A percentile compares a stretch with the other conserved stretches of the same genome.
These are phyloP conservation scores for Apus apus DNA, from an alignment of 2,113 vertebrate species.

Conservation along the genomic window DNA sequence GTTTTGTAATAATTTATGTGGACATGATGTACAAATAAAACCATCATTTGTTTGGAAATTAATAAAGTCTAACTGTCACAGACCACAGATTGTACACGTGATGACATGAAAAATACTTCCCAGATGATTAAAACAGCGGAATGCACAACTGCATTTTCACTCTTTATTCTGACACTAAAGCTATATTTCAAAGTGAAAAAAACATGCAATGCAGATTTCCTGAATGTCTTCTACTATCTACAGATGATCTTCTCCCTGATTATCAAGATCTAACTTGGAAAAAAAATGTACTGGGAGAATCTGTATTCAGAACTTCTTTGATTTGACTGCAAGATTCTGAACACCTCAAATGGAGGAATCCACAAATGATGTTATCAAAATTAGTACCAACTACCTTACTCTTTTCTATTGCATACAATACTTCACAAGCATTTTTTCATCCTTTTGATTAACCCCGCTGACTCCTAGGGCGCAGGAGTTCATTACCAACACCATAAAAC, in stretches of 20 bases:
- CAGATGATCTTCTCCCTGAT: neutral
- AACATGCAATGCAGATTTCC: neutral
- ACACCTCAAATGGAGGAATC: neutral
- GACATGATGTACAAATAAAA: slow-evolving; percentile 23
- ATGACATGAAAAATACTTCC: neutral
- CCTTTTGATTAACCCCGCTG: neutral
- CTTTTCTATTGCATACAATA: neutral
- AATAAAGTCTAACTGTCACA: neutral
- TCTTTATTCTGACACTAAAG: neutral
- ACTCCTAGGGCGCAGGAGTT: neutral
- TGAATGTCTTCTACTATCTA: neutral
- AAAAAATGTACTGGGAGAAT: neutral
- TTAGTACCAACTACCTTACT: neutral
- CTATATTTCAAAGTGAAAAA: neutral
- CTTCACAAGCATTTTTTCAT: neutral
- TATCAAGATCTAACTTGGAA: neutral
- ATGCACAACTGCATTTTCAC: neutral
- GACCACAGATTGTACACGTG: neutral
- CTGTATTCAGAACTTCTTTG: neutral
- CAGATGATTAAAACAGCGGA: neutral
- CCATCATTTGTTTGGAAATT: neutral
- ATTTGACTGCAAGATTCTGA: neutral
- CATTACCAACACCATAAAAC: neutral
- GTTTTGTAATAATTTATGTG: slow-evolving; percentile 41
- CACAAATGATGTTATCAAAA: neutral